Conservation (phyloP, 2,797 vertebrate species). For the Mormyrus hasselquistii region DNA sequence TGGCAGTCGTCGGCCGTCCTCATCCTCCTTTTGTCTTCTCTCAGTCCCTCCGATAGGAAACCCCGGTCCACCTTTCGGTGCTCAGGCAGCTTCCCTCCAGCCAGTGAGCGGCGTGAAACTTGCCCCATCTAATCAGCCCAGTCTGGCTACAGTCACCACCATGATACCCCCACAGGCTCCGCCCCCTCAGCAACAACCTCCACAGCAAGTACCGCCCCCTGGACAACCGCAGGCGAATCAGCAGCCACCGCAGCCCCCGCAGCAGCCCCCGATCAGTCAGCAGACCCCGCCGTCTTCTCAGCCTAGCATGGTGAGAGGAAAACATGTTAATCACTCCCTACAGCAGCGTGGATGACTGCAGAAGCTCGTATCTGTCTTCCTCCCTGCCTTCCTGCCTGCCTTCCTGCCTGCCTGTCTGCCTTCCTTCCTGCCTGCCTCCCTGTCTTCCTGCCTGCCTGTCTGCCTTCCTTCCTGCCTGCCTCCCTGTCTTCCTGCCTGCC, state of each 20-base stretch:
- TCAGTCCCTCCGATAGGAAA: not conserved
- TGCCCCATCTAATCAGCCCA: conserved; percentile 55
- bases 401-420: too few species aligned
- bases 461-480: not conserved
- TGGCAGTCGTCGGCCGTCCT: conserved; percentile 15
- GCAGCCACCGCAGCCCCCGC: conserved; percentile 46
- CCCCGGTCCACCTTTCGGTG: conserved; percentile 56
- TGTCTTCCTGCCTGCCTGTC: not conserved
- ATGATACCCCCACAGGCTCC: conserved; percentile 53
- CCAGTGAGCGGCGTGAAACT: conserved; percentile 63
- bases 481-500: not conserved
- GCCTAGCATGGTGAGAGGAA: conserved; percentile 61
- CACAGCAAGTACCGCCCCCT: conserved; percentile 51
- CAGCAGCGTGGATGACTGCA: not conserved
- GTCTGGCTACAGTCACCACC: conserved; percentile 68
- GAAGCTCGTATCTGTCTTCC: not conserved
- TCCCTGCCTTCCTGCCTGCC: not conserved
- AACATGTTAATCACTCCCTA: not conserved
- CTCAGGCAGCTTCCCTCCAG: conserved; percentile 53
- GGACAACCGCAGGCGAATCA: conserved; percentile 55
- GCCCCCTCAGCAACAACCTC: conserved; percentile 41
- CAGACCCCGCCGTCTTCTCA: conserved; percentile 45
- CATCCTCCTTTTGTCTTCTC: not conserved
- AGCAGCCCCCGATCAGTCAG: conserved; percentile 55
- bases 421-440: too few species aligned